Conservation (phyloP, 2,113 vertebrate species). For the Burhinus oedicnemus region DNA sequence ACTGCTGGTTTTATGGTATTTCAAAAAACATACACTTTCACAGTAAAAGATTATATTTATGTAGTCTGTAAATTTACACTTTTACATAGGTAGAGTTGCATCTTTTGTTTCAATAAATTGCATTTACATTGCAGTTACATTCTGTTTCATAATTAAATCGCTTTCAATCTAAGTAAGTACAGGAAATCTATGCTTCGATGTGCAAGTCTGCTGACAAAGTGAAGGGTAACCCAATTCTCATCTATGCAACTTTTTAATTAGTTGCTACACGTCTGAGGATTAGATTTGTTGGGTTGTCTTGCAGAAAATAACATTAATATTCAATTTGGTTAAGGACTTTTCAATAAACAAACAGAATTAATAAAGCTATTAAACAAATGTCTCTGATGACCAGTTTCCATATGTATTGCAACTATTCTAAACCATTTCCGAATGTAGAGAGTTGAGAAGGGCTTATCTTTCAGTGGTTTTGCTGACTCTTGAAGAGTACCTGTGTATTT, state of each 20-base stretch:
- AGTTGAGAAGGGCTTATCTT: neutral
- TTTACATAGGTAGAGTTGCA: neutral
- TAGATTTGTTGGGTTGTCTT: constrained; percentile 49
- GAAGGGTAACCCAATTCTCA: constrained; percentile 44
- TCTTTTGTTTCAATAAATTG: neutral
- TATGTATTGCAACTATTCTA: neutral
- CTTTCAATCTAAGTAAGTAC: neutral
- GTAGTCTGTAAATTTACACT: neutral
- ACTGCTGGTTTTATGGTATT: neutral
- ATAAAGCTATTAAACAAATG: constrained; percentile 51
- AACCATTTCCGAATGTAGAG: neutral
- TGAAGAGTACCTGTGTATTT: neutral
- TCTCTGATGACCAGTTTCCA: constrained; percentile 44
- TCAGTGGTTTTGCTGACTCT: neutral
- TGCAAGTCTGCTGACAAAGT: constrained; percentile 42
- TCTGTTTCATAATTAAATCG: constrained; percentile 27
- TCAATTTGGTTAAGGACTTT: constrained; percentile 45
- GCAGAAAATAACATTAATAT: constrained; percentile 65
- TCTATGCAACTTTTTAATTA: constrained; percentile 55
- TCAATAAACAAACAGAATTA: constrained; percentile 56
- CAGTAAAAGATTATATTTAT: neutral
- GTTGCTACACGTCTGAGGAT: constrained; percentile 47
- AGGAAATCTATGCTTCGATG: constrained; percentile 35
- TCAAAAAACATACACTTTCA: neutral
- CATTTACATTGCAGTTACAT: neutral